Conservation (phyloP, 2,113 vertebrate species). For the Pogona vitticeps region DNA sequence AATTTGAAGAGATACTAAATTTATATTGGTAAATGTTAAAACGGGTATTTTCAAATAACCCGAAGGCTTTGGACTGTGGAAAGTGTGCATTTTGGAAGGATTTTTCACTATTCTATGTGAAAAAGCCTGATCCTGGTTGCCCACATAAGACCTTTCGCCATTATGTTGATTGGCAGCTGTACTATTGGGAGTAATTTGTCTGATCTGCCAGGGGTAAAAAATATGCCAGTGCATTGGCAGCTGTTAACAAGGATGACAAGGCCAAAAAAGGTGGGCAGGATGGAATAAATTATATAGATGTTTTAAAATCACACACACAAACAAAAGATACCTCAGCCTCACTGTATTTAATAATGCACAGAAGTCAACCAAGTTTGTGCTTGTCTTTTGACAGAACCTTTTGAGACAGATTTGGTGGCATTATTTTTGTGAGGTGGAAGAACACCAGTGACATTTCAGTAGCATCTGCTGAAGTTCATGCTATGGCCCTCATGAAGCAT, state of each 20-base stretch:
- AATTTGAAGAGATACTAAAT: constrained; percentile 38
- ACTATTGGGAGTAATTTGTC: constrained; percentile 65
- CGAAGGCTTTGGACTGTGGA: background rate
- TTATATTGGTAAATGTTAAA: constrained; percentile 28
- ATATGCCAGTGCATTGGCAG: constrained; percentile 50
- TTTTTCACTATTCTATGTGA: constrained; percentile 3
- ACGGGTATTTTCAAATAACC: constrained; percentile 15
- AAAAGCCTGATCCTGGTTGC: constrained; percentile 36
- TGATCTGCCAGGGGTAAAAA: constrained; percentile 65
- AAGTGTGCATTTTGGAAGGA: constrained; percentile 41
- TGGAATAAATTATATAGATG: constrained; percentile 38
- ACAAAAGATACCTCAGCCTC: background rate
- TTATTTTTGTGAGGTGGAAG: background rate
- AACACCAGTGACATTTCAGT: background rate
- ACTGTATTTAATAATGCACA: constrained; percentile 16
- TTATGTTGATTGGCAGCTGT: constrained; percentile 60
- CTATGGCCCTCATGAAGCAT: background rate
- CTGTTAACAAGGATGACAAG: constrained; percentile 62
- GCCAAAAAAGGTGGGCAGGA: constrained; percentile 45
- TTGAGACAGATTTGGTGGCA: constrained; percentile 2
- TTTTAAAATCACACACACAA: constrained; percentile 42
- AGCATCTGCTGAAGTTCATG: background rate
- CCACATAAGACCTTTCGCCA: constrained; percentile 38
- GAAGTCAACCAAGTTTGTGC: constrained; percentile 7
- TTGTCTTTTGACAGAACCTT: background rate